Percentiles rank a stretch among this genome's conserved stretches.
Conservation (phyloP, 1,140 invertebrate genomes). For the Platyscapa corneri region DNA sequence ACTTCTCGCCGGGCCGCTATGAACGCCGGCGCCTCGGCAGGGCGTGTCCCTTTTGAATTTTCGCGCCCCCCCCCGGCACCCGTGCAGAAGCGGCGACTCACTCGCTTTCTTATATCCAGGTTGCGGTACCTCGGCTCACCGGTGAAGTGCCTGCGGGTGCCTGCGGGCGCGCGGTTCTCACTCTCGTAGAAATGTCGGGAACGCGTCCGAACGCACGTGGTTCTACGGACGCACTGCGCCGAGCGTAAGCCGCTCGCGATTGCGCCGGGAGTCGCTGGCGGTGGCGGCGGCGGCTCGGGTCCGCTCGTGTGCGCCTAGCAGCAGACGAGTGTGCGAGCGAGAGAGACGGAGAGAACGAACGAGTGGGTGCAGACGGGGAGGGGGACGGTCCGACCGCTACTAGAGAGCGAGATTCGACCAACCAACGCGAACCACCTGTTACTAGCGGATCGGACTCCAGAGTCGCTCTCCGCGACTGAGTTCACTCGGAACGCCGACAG, state of each 20-base stretch:
- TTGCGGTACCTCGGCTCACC: not conserved
- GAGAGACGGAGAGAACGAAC: not conserved
- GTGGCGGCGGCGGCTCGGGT: slow-evolving; percentile 6
- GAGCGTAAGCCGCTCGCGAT: not conserved
- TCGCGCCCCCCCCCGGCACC: slow-evolving; percentile 28
- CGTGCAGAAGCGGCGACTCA: slow-evolving; percentile 43
- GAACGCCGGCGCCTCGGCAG: not conserved
- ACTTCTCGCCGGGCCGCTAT: not conserved
- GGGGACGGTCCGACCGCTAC: not conserved
- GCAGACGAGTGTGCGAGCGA: not conserved
- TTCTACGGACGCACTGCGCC: slow-evolving; percentile 46
- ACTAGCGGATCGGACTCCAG: slow-evolving; percentile 54
- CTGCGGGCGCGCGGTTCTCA: not conserved
- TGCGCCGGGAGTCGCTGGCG: not conserved
- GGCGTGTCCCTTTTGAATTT: slow-evolving; percentile 50
- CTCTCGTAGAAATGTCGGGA: not conserved
- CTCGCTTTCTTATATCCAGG: not conserved
- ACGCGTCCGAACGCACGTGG: slow-evolving; percentile 49
- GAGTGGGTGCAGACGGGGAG: not conserved
- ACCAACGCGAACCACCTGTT: slow-evolving; percentile 68
- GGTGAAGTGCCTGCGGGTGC: not conserved
- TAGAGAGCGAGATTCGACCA: slow-evolving; percentile 57
- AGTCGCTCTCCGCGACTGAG: not conserved
- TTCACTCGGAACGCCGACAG: not conserved
- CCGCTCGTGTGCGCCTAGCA: not conserved